Percentiles rank a stretch among this genome's conserved stretches.
phyloP scores from a whole-genome alignment of 1,140 invertebrate genomes.

The Dryas iulia region DNA sequence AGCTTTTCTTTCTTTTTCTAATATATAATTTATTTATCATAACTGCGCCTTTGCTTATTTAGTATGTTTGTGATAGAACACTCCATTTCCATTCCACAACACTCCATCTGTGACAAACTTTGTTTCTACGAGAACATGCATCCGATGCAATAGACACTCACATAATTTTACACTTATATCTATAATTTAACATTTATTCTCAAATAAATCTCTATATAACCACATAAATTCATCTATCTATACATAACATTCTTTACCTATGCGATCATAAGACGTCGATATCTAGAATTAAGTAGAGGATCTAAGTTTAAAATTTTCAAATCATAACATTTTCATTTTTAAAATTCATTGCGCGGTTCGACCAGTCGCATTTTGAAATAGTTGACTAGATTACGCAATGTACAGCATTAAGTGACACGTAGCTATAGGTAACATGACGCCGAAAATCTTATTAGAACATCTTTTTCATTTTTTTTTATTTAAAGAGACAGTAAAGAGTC shows the following conservation, averaged over 20 bases:
- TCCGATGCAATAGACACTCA: constrained; percentile 56
- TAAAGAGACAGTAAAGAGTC: neutral
- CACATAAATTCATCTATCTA: constrained; percentile 71
- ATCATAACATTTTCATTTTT: constrained; percentile 45
- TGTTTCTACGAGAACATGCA: constrained; percentile 45
- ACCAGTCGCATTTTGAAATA: constrained; percentile 17
- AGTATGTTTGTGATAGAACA: neutral
- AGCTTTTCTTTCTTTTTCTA: neutral
- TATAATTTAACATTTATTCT: constrained; percentile 58
- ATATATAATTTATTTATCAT: neutral
- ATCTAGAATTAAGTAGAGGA: constrained; percentile 36
- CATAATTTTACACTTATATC: constrained; percentile 44
- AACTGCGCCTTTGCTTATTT: neutral
- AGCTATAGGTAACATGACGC: constrained; percentile 8
- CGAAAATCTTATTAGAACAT: neutral
- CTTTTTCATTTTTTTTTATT: neutral
- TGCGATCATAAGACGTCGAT: constrained; percentile 65
- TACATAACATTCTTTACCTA: constrained; percentile 58
- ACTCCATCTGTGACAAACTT: constrained; percentile 21
- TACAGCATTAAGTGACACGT: constrained; percentile 27
- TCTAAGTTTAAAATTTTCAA: constrained; percentile 29
- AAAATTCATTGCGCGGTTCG: constrained; percentile 46
- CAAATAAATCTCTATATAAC: constrained; percentile 64
- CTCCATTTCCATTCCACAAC: neutral
- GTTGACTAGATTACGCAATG: constrained; percentile 20